phyloP scores from a whole-genome alignment of 2,113 vertebrate genomes.

The Haliaeetus leucogaster region DNA sequence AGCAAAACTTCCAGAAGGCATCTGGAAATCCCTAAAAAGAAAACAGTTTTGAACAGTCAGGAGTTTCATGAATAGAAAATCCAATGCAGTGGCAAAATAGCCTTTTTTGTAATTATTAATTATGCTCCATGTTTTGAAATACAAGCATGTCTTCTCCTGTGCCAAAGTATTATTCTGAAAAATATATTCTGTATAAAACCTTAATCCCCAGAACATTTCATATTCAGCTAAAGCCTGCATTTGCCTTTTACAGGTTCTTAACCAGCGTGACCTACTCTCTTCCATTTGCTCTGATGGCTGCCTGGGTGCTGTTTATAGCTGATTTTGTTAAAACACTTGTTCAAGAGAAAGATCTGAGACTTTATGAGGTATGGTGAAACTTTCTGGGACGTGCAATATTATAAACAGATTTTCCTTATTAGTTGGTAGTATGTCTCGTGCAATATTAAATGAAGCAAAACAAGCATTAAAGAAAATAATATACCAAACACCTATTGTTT shows the following conservation, averaged over 20 bases:
- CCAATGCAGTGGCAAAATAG: not conserved
- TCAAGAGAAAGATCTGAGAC: constrained; percentile 91
- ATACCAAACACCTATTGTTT: not conserved
- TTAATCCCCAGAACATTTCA: not conserved
- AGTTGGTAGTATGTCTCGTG: not conserved
- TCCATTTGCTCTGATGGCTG: constrained; percentile 90
- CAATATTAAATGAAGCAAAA: not conserved
- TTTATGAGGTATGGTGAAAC: constrained; percentile 86
- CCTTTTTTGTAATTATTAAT: not conserved
- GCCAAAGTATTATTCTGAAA: constrained; percentile 12
- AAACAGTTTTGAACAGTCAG: not conserved
- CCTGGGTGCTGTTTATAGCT: constrained; percentile 94
- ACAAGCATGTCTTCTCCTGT: not conserved
- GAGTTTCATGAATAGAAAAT: not conserved
- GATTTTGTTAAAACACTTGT: constrained; percentile 96
- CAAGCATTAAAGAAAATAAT: constrained; percentile 17
- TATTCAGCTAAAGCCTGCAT: constrained; percentile 21
- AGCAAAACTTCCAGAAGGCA: not conserved
- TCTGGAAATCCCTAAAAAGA: not conserved
- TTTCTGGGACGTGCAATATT: constrained; percentile 13
- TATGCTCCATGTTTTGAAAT: not conserved
- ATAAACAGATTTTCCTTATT: constrained; percentile 31
- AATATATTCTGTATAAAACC: not conserved
- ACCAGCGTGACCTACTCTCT: constrained; percentile 90
- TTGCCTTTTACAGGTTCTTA: constrained; percentile 84